Evolutionary conservation across 2,113 vertebrate genomes (phyloP), one percentile per base, ranked within the genome.

Genomic region (Polyodon spathula): DNA sequence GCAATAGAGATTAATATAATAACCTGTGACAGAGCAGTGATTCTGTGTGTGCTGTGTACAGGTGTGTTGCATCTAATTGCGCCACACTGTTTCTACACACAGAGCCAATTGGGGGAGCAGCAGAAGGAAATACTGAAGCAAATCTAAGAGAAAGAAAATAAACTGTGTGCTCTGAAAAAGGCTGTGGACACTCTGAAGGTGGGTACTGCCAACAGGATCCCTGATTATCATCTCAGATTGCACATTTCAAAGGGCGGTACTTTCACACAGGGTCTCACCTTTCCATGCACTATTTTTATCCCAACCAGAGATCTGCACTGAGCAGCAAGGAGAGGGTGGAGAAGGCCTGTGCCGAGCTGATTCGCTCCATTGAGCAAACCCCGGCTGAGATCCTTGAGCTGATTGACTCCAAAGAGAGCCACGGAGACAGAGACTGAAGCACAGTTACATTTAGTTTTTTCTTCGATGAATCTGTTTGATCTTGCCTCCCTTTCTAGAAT

Each of bases 171-270:
- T 65, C 75, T 78, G 52, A 71, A 75, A 0, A 78, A 77, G 56
- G 76, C 60, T 40, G 37, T 82, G 56, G 73, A 80, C 64, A 74
- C 77, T 14, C 67, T 82, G 16, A 84, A 84, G 76, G 81, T 84
- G 43, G 65, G 8, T n/a, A n/a, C n/a, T n/a, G n/a, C n/a, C n/a
- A n/a, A n/a, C n/a, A n/a, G n/a, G n/a, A n/a, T n/a, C n/a, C n/a
- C n/a, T n/a, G n/a, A n/a, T n/a, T n/a, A n/a, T n/a, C n/a, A n/a
- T n/a, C n/a, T n/a, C n/a, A n/a, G n/a, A n/a, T n/a, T n/a, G n/a
- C n/a, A n/a, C n/a, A n/a, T n/a, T n/a, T n/a, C n/a, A n/a, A n/a
- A n/a, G n/a, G n/a, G n/a, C n/a, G n/a, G n/a, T n/a, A n/a, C n/a
- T n/a, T n/a, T n/a, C n/a, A n/a, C n/a, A n/a, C n/a, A n/a, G n/a